phyloP scores from a whole-genome alignment of 2,113 vertebrate genomes.

The Eolophus roseicapilla region DNA sequence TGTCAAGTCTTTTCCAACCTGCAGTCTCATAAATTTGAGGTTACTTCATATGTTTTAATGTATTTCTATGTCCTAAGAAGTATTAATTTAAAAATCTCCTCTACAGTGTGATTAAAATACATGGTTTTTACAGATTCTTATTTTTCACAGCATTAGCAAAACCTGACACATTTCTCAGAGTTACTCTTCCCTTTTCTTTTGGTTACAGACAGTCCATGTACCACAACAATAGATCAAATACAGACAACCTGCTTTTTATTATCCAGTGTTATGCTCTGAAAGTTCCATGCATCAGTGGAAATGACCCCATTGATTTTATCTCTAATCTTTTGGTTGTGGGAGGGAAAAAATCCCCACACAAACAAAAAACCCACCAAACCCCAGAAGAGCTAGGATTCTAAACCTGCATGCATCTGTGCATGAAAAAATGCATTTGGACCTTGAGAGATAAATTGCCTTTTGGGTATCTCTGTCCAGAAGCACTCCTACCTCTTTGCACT shows the following conservation, averaged over 20 bases:
- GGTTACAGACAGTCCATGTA: not conserved
- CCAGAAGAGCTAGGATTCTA: not conserved
- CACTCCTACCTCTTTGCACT: not conserved
- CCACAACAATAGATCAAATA: not conserved
- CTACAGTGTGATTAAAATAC: not conserved
- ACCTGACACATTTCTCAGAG: not conserved
- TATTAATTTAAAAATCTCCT: not conserved
- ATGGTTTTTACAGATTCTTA: not conserved
- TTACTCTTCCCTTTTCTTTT: not conserved
- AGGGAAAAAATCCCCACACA: not conserved
- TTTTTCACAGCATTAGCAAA: not conserved
- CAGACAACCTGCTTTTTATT: not conserved
- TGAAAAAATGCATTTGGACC: not conserved
- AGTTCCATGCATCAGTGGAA: not conserved
- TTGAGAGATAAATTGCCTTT: not conserved
- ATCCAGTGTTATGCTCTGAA: not conserved
- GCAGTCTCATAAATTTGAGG: not conserved
- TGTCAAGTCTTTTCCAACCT: not conserved
- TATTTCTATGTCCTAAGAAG: not conserved
- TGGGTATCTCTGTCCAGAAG: not conserved
- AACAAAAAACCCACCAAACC: not conserved
- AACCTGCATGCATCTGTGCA: not conserved
- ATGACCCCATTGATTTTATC: not conserved
- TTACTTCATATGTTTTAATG: not conserved
- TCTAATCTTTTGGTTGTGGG: not conserved